A percentile compares a stretch with the other conserved stretches of the same genome.
phyloP scores from a whole-genome alignment of 1,140 invertebrate genomes.

The Triops longicaudatus region DNA sequence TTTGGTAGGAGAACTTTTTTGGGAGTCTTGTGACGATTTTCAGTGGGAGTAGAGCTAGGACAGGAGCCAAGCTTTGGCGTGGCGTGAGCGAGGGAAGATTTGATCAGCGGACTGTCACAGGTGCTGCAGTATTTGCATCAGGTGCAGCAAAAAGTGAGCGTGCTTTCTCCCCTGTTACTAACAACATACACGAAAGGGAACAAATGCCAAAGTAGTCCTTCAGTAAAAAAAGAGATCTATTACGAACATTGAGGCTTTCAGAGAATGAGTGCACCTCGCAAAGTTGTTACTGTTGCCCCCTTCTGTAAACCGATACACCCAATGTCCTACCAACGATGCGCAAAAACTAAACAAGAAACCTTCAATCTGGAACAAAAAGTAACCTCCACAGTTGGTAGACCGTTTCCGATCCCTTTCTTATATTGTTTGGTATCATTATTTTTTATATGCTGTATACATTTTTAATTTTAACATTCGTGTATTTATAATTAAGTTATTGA shows the following conservation, averaged over 20 bases:
- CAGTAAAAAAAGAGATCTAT: not conserved
- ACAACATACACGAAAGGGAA: not conserved
- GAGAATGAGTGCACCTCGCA: not conserved
- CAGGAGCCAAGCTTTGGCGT: not conserved
- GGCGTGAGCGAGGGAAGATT: slow-evolving; percentile 5
- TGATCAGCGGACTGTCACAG: not conserved
- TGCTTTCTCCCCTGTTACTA: not conserved
- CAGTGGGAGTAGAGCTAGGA: not conserved
- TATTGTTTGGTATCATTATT: too few relatives aligned
- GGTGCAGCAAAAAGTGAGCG: slow-evolving; percentile 14
- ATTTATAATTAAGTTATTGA: too few relatives aligned
- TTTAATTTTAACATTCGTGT: too few relatives aligned
- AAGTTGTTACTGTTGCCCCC: not conserved
- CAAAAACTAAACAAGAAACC: not conserved
- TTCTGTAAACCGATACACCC: not conserved
- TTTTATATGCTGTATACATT: too few relatives aligned
- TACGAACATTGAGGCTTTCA: not conserved
- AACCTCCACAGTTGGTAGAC: too few relatives aligned
- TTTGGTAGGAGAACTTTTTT: too few relatives aligned
- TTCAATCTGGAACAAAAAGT: not conserved
- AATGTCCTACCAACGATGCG: not conserved
- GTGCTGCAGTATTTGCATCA: not conserved
- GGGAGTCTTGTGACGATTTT: too few relatives aligned
- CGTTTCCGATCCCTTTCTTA: too few relatives aligned
- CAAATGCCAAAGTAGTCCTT: not conserved